phyloP scores from a whole-genome alignment of 2,888 invertebrate genomes.

The Philhelius pedissequus region DNA sequence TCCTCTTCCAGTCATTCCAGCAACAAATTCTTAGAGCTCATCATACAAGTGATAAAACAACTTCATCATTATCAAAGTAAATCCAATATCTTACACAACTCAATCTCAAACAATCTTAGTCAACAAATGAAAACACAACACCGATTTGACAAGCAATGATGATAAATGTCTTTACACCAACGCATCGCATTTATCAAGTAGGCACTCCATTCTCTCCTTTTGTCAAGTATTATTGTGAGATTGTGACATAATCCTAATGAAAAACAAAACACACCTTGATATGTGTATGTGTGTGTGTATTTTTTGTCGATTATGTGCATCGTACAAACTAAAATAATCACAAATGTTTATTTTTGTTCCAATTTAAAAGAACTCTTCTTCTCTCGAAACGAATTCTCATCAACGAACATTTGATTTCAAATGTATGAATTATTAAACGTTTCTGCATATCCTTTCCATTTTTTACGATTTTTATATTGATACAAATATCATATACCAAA shows the following conservation, averaged over 20 bases:
- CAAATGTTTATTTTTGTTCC: neutral
- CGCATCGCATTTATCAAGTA: conserved; percentile 36
- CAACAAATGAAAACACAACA: conserved; percentile 14
- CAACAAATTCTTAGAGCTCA: neutral
- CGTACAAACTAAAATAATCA: neutral
- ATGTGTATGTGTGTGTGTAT: neutral
- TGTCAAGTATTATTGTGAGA: neutral
- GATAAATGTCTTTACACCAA: conserved; percentile 16
- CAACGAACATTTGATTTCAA: no score
- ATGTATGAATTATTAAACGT: no score
- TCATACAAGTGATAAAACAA: conserved; percentile 11
- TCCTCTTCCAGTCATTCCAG: neutral
- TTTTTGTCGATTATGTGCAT: conserved; percentile 54
- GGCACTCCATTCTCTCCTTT: neutral
- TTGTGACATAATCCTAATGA: conserved; percentile 22
- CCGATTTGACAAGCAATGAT: conserved; percentile 20
- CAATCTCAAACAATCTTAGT: conserved; percentile 6
- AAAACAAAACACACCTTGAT: conserved; percentile 12
- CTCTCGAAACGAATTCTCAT: conserved; percentile 24
- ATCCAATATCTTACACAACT: conserved; percentile 1
- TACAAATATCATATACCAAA: conserved; percentile 11
- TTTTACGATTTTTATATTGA: no score
- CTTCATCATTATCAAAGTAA: conserved; percentile 1
- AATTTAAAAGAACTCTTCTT: conserved; percentile 3
- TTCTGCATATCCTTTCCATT: neutral